These are phyloP conservation scores for Amphipyra berbera DNA, from an alignment of 2,888 invertebrate genomes.

Conservation along the genomic window DNA sequence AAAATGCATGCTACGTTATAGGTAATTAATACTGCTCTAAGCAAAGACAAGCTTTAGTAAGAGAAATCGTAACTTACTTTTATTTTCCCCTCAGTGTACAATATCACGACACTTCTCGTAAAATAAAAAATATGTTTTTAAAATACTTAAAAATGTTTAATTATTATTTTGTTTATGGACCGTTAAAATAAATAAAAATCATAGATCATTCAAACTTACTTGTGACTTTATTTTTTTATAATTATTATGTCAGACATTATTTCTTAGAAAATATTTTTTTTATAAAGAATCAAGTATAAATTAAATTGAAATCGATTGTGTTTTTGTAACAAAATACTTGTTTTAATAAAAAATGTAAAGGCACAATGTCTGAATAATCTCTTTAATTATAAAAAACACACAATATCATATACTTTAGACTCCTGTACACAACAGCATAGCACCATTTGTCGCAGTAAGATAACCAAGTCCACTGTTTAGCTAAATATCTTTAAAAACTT, in stretches of 20 bases:
- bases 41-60: constrained; percentile 79
- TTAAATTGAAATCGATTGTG: no score
- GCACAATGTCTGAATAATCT: constrained; percentile 3
- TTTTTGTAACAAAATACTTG: no score
- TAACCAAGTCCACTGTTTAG: no score
- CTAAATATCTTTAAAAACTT: no score
- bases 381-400: background rate
- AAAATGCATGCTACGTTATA: constrained; percentile 79
- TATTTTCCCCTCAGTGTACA: constrained; percentile 89
- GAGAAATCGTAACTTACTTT: constrained; percentile 83
- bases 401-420: background rate
- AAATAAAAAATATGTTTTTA: background rate
- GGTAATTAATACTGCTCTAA: constrained; percentile 83
- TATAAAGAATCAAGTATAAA: no score
- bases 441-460: no score
- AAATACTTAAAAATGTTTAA: no score
- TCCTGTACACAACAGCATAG: constrained; percentile 13
- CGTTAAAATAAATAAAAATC: no score
- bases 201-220: background rate
- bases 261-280: no score
- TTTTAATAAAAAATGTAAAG: background rate
- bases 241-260: no score
- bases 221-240: background rate
- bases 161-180: no score
- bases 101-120: constrained; percentile 73